A percentile compares a stretch with the other conserved stretches of the same genome.
These are phyloP conservation scores for Saccostrea glomerata DNA, from an alignment of 1,140 invertebrate genomes.

Conservation along the genomic window DNA sequence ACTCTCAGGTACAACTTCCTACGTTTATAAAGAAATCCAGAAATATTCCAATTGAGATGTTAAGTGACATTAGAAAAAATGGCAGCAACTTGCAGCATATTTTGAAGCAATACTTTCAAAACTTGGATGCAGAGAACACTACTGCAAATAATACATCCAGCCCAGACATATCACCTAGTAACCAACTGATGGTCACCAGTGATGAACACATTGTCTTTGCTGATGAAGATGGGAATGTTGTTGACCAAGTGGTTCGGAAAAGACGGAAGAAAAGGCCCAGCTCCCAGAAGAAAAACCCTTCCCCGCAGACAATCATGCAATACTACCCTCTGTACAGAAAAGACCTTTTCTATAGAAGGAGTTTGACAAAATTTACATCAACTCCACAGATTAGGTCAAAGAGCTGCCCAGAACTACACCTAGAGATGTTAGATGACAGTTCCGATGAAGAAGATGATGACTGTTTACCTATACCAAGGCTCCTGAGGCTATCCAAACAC, in stretches of 20 bases:
- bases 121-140: slow-evolving; percentile 30
- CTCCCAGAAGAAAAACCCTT: neutral
- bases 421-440: slow-evolving; percentile 10
- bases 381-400: slow-evolving; percentile 29
- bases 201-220: slow-evolving; percentile 43
- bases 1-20: slow-evolving; percentile 70
- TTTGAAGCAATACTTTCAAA: slow-evolving; percentile 53
- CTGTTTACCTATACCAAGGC: slow-evolving; percentile 36
- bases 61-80: slow-evolving; percentile 63
- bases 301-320: slow-evolving; percentile 18
- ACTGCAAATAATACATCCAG: neutral
- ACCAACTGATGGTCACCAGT: slow-evolving; percentile 39
- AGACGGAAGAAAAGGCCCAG: neutral
- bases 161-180: slow-evolving; percentile 31
- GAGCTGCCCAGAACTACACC: slow-evolving; percentile 48
- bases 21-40: slow-evolving; percentile 65
- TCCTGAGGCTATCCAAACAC: slow-evolving; percentile 46
- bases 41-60: slow-evolving; percentile 59
- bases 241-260: neutral
- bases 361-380: neutral
- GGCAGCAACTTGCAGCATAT: slow-evolving; percentile 58
- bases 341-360: slow-evolving; percentile 55
- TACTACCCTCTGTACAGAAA: slow-evolving; percentile 71
- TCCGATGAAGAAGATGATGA: slow-evolving; percentile 47
- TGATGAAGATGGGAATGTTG: slow-evolving; percentile 27